phyloP scores from a whole-genome alignment of 2,888 invertebrate genomes.

The Poecilobothrus nobilitatus region DNA sequence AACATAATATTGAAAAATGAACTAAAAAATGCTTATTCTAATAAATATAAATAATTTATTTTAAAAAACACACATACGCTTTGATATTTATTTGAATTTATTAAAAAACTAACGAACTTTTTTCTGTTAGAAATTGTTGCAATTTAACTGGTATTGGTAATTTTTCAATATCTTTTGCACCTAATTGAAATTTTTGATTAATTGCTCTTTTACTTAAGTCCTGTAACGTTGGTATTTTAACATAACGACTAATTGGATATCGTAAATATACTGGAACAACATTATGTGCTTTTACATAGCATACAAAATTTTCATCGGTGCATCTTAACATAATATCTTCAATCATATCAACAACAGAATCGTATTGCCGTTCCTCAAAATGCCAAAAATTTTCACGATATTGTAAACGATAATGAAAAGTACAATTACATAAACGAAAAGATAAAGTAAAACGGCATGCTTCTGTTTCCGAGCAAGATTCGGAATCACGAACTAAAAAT shows the following conservation, averaged over 20 bases:
- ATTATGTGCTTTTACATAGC: slow-evolving; percentile 59
- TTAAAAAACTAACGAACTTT: slow-evolving; percentile 37
- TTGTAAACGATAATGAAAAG: slow-evolving; percentile 67
- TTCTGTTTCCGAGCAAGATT: slow-evolving; percentile 47
- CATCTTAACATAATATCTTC: slow-evolving; percentile 65
- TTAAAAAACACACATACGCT: too few species aligned
- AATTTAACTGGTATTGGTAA: slow-evolving; percentile 55
- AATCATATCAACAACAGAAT: slow-evolving; percentile 61
- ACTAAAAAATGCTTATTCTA: too few species aligned
- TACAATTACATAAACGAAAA: slow-evolving; percentile 60
- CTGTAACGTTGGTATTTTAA: slow-evolving; percentile 60
- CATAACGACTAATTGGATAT: slow-evolving; percentile 66
- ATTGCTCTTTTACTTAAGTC: slow-evolving; percentile 67
- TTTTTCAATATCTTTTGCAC: slow-evolving; percentile 57
- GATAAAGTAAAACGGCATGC: slow-evolving; percentile 63
- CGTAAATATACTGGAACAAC: slow-evolving; percentile 64
- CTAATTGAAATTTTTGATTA: slow-evolving; percentile 52
- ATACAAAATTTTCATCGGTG: slow-evolving; percentile 57
- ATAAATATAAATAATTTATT: too few species aligned
- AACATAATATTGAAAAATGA: too few species aligned
- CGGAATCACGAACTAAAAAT: slow-evolving; percentile 70
- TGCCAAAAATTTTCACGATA: slow-evolving; percentile 50
- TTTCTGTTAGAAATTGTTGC: slow-evolving; percentile 49
- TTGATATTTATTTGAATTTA: too few species aligned
- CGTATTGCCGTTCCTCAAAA: slow-evolving; percentile 39